phyloP scores from a whole-genome alignment of 2,888 invertebrate genomes.

The Baccha elongata region DNA sequence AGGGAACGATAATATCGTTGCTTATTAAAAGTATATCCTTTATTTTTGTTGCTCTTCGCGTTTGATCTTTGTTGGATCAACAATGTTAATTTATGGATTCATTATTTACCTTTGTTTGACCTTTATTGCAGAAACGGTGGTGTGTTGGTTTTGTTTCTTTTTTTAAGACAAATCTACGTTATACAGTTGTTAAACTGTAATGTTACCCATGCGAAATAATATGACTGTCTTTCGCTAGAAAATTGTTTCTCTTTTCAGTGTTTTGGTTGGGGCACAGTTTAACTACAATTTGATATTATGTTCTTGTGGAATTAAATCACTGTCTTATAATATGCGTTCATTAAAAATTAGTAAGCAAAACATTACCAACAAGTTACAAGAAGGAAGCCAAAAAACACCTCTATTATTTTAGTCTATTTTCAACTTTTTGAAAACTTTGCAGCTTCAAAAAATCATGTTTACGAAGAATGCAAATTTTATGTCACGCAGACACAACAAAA shows the following conservation, averaged over 20 bases:
- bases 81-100: slow-evolving; percentile 1
- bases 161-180: not conserved
- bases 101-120: slow-evolving; percentile 16
- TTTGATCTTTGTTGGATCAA: slow-evolving; percentile 21
- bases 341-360: not conserved
- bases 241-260: not conserved
- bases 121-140: not conserved
- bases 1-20: slow-evolving; percentile 6
- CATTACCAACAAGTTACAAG: not conserved
- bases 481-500: not conserved
- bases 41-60: not conserved
- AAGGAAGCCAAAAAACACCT: not conserved
- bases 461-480: not conserved
- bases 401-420: not conserved
- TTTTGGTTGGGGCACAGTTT: too few species aligned
- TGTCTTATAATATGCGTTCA: too few species aligned
- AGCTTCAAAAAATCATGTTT: not conserved
- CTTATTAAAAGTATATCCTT: not conserved
- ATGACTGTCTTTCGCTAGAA: not conserved
- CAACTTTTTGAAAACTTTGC: not conserved
- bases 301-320: too few species aligned
- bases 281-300: too few species aligned
- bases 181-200: not conserved
- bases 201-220: not conserved
- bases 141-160: not conserved